Evolutionary conservation across 2,797 vertebrate genomes (phyloP).

Genomic region (Pseudomugil gertrudae): DNA sequence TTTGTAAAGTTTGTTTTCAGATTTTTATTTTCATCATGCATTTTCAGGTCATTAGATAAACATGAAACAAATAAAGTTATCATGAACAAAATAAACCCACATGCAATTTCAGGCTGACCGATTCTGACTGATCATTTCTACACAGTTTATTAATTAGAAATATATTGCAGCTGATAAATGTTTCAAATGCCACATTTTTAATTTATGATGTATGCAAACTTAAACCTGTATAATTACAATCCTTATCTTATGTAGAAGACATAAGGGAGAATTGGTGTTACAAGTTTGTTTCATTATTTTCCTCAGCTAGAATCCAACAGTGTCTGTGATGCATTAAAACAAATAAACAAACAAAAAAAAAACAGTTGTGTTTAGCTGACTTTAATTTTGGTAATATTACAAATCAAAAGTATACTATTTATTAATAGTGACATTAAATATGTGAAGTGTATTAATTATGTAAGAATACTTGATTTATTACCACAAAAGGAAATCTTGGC

Average conservation of each 20-base stretch:
- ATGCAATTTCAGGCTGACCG: constrained; percentile 1
- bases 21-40: constrained; percentile 38
- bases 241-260: constrained; percentile 26
- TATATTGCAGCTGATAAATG: constrained; percentile 23
- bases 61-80: constrained; percentile 28
- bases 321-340: constrained; percentile 84
- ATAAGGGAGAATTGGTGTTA: constrained; percentile 37
- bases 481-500: too few species aligned
- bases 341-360: too few species aligned
- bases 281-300: constrained; percentile 63
- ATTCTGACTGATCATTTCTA: constrained; percentile 11
- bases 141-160: constrained; percentile 10
- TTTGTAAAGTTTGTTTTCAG: constrained; percentile 41
- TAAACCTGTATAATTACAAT: constrained; percentile 43
- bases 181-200: constrained; percentile 27
- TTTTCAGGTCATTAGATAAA: constrained; percentile 38
- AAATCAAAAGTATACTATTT: too few species aligned
- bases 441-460: not conserved
- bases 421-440: too few species aligned
- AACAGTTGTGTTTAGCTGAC: constrained; percentile 56
- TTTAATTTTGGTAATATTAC: not conserved
- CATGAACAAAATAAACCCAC: not conserved
- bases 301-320: constrained; percentile 63
- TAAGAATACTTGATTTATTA: not conserved
- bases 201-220: constrained; percentile 41